Percentiles rank a stretch among this genome's conserved stretches.
Evolutionary conservation across 1,140 invertebrate genomes (phyloP).

Genomic region (fruit fly (Drosophila melanogaster)): DNA sequence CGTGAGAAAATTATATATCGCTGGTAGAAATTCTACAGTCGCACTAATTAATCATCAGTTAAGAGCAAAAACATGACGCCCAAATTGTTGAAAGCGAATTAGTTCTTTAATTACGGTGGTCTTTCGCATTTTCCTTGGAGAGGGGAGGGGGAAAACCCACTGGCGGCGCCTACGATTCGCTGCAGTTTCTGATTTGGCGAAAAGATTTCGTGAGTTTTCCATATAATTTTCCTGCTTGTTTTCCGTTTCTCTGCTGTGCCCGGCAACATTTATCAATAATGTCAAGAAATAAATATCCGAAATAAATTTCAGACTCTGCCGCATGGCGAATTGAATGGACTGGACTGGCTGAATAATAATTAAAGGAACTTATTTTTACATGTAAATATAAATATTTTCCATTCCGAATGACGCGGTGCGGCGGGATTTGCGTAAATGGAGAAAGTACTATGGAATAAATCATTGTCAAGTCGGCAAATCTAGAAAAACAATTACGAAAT

Average conservation of each 20-base stretch:
- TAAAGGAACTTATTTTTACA: slow-evolving; percentile 45
- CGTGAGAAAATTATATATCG: slow-evolving; percentile 70
- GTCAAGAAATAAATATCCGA: slow-evolving; percentile 63
- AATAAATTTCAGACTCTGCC: slow-evolving; percentile 48
- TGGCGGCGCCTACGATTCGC: slow-evolving; percentile 25
- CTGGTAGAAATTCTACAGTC: slow-evolving; percentile 35
- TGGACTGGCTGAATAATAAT: slow-evolving; percentile 31
- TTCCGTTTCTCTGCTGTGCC: slow-evolving; percentile 35
- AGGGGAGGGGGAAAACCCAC: background rate
- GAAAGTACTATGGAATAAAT: slow-evolving; percentile 19
- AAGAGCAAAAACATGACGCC: slow-evolving; percentile 67
- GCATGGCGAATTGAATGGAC: slow-evolving; percentile 23
- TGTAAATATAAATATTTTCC: slow-evolving; percentile 28
- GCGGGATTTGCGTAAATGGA: slow-evolving; percentile 26
- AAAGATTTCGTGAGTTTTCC: slow-evolving; percentile 67
- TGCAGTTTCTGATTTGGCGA: slow-evolving; percentile 41
- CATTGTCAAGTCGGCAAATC: background rate
- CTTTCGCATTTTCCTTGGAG: background rate
- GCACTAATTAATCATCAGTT: slow-evolving; percentile 77
- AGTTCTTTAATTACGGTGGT: slow-evolving; percentile 62
- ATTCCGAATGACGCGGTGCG: slow-evolving; percentile 1
- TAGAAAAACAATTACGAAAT: background rate
- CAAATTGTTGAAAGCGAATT: slow-evolving; percentile 69
- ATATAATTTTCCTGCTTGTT: slow-evolving; percentile 64
- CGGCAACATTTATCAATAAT: slow-evolving; percentile 75